These are phyloP conservation scores for Austrofundulus limnaeus DNA, from an alignment of 2,113 vertebrate genomes.

Conservation along the genomic window DNA sequence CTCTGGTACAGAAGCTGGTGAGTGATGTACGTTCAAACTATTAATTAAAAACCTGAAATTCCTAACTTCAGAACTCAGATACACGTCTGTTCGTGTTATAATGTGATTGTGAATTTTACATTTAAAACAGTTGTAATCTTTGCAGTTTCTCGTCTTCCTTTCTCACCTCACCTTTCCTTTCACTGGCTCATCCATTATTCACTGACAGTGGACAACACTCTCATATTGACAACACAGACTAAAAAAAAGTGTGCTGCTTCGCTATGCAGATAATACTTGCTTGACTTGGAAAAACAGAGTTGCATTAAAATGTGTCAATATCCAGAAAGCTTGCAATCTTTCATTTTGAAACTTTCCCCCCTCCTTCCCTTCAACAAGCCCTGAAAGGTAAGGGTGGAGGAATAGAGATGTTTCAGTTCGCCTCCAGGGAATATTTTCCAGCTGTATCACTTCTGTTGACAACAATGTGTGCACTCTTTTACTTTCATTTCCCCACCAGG, in stretches of 20 bases:
- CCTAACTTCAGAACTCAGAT: background rate
- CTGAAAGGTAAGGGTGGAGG: constrained; percentile 32
- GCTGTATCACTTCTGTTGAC: constrained; percentile 58
- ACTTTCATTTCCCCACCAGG: constrained; percentile 50
- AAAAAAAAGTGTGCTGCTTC: constrained; percentile 23
- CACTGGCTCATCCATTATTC: constrained; percentile 70
- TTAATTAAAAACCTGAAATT: background rate
- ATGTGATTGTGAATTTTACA: constrained; percentile 1
- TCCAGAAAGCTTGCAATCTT: constrained; percentile 51
- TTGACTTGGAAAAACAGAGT: constrained; percentile 49
- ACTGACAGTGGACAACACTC: constrained; percentile 48
- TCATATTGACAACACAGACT: constrained; percentile 40
- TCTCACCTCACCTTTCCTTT: constrained; percentile 58
- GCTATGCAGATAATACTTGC: constrained; percentile 58
- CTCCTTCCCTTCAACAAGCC: constrained; percentile 3
- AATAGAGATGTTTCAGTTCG: constrained; percentile 44
- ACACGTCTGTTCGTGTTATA: background rate
- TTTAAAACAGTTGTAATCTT: constrained; percentile 21
- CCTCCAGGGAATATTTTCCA: constrained; percentile 53
- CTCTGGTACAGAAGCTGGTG: no score
- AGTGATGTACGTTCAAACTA: no score
- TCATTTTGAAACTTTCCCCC: constrained; percentile 37
- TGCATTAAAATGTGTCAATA: constrained; percentile 61
- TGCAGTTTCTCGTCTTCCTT: constrained; percentile 12
- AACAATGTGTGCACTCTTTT: constrained; percentile 48